Conservation (phyloP, 1,140 invertebrate genomes). For the Cheumatopsyche charites region DNA sequence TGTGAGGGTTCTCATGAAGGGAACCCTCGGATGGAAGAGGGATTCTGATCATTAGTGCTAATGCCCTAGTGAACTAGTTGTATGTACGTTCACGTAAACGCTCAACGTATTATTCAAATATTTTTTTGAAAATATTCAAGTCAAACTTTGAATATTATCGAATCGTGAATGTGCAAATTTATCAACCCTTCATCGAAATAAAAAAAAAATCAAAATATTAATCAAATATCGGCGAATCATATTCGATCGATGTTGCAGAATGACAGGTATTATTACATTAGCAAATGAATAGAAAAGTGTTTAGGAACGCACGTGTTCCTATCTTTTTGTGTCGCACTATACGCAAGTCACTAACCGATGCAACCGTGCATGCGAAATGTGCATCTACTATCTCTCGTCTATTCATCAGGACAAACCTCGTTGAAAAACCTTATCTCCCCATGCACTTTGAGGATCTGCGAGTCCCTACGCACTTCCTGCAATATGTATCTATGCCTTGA, state of each 20-base stretch:
- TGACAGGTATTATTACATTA: too few relatives aligned
- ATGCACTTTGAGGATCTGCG: conserved; percentile 11
- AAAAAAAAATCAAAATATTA: too few relatives aligned
- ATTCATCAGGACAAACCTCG: conserved; percentile 30
- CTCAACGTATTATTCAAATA: too few relatives aligned
- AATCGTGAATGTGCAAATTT: too few relatives aligned
- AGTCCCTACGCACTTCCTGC: conserved; percentile 31
- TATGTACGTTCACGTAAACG: background rate
- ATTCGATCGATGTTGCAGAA: too few relatives aligned
- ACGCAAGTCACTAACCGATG: conserved; percentile 1
- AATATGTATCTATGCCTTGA: background rate
- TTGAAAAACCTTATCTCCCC: conserved; percentile 34
- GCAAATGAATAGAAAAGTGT: too few relatives aligned
- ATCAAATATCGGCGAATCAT: background rate
- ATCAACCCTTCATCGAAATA: too few relatives aligned
- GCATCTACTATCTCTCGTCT: too few relatives aligned
- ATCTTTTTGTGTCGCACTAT: background rate
- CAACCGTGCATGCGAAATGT: background rate
- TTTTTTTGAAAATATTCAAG: too few relatives aligned
- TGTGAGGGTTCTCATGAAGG: conserved; percentile 8
- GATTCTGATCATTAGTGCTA: conserved; percentile 37
- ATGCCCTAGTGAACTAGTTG: conserved; percentile 41
- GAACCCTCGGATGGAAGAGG: background rate
- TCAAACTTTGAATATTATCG: too few relatives aligned
- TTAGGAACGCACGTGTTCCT: background rate